phyloP scores from a whole-genome alignment of 2,797 vertebrate genomes.

The Acanthurus tractus region DNA sequence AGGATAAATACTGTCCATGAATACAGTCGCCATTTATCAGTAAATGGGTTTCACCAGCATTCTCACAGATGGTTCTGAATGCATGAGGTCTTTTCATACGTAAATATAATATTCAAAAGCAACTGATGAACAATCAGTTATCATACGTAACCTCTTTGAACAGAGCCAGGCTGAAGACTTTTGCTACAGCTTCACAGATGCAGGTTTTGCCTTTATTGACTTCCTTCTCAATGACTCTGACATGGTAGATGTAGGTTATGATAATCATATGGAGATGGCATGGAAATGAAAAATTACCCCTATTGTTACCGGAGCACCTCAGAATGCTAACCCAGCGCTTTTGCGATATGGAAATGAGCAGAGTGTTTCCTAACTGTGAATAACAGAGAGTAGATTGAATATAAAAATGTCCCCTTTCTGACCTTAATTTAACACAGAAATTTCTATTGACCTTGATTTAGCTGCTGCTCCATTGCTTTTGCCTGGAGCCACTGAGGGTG shows the following conservation, averaged over 20 bases:
- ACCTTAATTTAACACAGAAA: conserved; percentile 53
- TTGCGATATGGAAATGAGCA: conserved; percentile 56
- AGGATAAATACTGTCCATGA: conserved; percentile 2
- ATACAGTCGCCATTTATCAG: background rate
- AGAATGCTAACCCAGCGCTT: conserved; percentile 54
- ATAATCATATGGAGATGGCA: conserved; percentile 68
- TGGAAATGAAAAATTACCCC: conserved; percentile 64
- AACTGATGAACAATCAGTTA: conserved; percentile 12
- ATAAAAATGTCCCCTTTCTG: conserved; percentile 44
- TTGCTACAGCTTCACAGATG: background rate
- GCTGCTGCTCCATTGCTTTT: conserved; percentile 28
- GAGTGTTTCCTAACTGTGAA: conserved; percentile 45
- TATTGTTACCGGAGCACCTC: conserved; percentile 42
- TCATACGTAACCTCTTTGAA: background rate
- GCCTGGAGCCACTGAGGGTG: conserved; percentile 34
- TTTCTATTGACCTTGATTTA: conserved; percentile 58
- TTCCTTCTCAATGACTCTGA: conserved; percentile 13
- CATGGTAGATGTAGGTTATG: conserved; percentile 44
- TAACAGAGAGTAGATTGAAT: conserved; percentile 45
- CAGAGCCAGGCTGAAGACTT: background rate
- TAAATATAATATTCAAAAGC: background rate
- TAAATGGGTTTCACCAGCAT: conserved; percentile 9
- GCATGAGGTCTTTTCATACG: background rate
- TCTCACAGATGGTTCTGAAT: background rate
- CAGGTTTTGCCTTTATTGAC: background rate